Evolutionary conservation across 1,140 invertebrate genomes (phyloP).

Genomic region (Linepithema humile): DNA sequence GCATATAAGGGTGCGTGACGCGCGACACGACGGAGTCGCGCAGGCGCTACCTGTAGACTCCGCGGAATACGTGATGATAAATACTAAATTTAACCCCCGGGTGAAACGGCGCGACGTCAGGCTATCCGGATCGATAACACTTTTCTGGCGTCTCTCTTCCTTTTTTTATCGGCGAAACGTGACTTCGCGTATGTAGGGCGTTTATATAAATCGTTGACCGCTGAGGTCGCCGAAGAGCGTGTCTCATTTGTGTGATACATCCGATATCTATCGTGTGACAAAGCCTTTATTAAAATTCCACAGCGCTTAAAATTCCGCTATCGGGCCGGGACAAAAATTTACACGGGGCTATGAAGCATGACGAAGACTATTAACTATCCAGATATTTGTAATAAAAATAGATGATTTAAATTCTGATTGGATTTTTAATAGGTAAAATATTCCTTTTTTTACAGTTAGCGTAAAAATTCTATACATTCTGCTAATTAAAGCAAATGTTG

Average conservation of each 20-base stretch:
- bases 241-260: neutral
- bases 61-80: constrained; percentile 57
- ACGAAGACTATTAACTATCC: neutral
- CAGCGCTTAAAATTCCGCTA: constrained; percentile 18
- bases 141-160: constrained; percentile 30
- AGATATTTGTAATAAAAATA: constrained; percentile 9
- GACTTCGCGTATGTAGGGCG: constrained; percentile 29
- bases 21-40: constrained; percentile 49
- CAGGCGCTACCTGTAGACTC: constrained; percentile 71
- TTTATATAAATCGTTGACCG: constrained; percentile 53
- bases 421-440: neutral
- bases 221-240: constrained; percentile 4
- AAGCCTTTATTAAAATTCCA: constrained; percentile 41
- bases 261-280: constrained; percentile 26
- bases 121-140: constrained; percentile 63
- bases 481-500: constrained; percentile 6
- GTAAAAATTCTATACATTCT: neutral
- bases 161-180: constrained; percentile 39
- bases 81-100: constrained; percentile 68
- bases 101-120: constrained; percentile 56
- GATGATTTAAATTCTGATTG: neutral
- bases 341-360: neutral
- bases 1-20: constrained; percentile 30
- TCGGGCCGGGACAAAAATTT: constrained; percentile 18
- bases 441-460: neutral